Conservation (phyloP, 1,140 invertebrate genomes). For the Drosophila sp. region DNA sequence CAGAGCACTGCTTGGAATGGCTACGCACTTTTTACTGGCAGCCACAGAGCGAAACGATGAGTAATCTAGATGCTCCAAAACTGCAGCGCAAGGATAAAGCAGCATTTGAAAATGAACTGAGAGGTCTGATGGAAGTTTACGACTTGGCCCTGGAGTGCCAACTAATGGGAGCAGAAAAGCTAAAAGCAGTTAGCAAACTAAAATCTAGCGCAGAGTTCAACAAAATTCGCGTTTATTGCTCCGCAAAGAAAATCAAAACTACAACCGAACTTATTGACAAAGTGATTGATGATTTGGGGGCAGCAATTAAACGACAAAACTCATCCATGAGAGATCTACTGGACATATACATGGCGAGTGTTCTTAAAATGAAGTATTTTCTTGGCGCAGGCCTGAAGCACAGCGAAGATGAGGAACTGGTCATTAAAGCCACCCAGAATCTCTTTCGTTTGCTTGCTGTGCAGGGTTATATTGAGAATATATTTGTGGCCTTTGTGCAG, state of each 20-base stretch:
- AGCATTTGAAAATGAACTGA: conserved; percentile 61
- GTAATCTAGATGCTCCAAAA: conserved; percentile 57
- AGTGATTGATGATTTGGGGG: conserved; percentile 43
- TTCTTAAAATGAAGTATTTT: conserved; percentile 73
- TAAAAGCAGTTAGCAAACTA: conserved; percentile 60
- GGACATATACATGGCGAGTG: conserved; percentile 52
- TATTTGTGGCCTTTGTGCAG: conserved; percentile 67
- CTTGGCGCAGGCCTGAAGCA: conserved; percentile 43
- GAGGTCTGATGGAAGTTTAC: conserved; percentile 53
- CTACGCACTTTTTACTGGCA: conserved; percentile 74
- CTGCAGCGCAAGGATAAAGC: conserved; percentile 62
- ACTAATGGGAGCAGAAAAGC: conserved; percentile 59
- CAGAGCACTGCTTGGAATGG: conserved; percentile 72
- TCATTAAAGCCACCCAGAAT: conserved; percentile 56
- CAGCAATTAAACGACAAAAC: conserved; percentile 48
- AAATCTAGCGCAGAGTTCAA: conserved; percentile 64
- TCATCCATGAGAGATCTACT: conserved; percentile 58
- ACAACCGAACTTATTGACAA: conserved; percentile 42
- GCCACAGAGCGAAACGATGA: conserved; percentile 55
- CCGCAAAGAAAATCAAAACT: conserved; percentile 44
- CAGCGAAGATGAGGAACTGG: conserved; percentile 42
- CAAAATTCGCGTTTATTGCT: conserved; percentile 52
- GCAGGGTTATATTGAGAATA: conserved; percentile 69
- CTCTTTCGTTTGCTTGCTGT: conserved; percentile 70
- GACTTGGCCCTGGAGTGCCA: conserved; percentile 71